A percentile compares a stretch with the other conserved stretches of the same genome.
These are phyloP conservation scores for Dascyllus trimaculatus DNA, from an alignment of 2,113 vertebrate species.

Conservation along the genomic window DNA sequence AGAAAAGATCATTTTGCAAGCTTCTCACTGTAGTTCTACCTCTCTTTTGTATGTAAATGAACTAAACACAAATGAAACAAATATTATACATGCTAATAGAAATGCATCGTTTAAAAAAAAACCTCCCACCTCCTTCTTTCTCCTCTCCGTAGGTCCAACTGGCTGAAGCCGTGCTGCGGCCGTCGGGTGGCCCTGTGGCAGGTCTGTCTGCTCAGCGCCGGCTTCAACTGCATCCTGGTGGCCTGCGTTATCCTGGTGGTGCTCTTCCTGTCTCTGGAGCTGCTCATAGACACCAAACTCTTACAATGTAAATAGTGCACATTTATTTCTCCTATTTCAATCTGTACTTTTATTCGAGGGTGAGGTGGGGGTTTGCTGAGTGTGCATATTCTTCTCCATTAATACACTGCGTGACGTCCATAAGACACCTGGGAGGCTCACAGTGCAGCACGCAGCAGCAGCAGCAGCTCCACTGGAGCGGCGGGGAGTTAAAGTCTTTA, in stretches of 20 bases:
- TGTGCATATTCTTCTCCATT: slow-evolving; percentile 28
- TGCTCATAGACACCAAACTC: slow-evolving; percentile 98
- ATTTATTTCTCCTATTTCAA: slow-evolving; percentile 30
- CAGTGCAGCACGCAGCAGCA: slow-evolving; percentile 11
- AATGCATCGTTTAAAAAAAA: not conserved
- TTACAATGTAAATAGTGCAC: slow-evolving; percentile 93
- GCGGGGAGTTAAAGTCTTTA: slow-evolving; percentile 13
- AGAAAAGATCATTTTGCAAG: not conserved
- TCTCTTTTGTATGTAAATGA: not conserved
- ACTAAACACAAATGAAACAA: no score
- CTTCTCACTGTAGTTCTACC: not conserved
- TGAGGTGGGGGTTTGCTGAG: slow-evolving; percentile 40
- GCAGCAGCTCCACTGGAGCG: slow-evolving; percentile 27
- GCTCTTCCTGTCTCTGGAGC: slow-evolving; percentile 96
- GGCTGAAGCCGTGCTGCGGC: slow-evolving; percentile 98
- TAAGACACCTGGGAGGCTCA: slow-evolving; percentile 52
- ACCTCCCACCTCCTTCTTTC: not conserved
- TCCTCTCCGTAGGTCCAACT: slow-evolving; percentile 90
- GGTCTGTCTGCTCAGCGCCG: slow-evolving; percentile 96
- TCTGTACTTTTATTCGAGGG: slow-evolving; percentile 1
- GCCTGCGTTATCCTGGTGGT: slow-evolving; percentile 97
- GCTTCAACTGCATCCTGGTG: slow-evolving; percentile 98
- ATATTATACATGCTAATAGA: not conserved
- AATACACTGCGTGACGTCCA: slow-evolving; percentile 34
- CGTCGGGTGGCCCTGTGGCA: slow-evolving; percentile 95